Evolutionary conservation across 2,888 invertebrate species (phyloP).

Genomic region (Thera obeliscata): DNA sequence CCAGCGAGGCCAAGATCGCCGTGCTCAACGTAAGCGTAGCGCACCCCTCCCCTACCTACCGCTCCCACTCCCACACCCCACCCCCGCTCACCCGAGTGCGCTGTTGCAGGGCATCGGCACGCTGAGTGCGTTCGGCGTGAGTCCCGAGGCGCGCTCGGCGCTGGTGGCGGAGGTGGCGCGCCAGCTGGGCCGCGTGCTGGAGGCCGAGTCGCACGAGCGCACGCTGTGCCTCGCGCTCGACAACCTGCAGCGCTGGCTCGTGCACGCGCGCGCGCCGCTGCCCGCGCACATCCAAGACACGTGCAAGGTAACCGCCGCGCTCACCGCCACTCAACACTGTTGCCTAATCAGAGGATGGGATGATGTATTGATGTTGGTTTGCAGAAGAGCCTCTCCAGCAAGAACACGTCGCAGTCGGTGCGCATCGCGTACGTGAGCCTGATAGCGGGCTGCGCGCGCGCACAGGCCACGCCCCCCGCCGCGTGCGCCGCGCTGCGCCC

Average conservation of each 20-base stretch:
- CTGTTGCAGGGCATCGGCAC: conserved; percentile 60
- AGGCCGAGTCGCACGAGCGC: conserved; percentile 96
- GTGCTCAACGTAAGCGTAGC: conserved; percentile 23
- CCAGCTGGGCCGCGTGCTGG: conserved; percentile 90
- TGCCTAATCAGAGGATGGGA: too few relatives aligned
- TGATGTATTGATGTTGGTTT: not conserved
- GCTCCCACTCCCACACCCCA: too few relatives aligned
- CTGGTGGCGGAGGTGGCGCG: conserved; percentile 85
- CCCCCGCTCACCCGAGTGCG: too few relatives aligned
- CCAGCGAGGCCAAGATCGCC: conserved; percentile 94
- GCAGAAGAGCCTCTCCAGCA: conserved; percentile 89
- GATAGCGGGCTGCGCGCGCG: conserved; percentile 87
- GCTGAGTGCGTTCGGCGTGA: conserved; percentile 85
- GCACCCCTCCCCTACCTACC: not conserved
- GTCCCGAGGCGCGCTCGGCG: conserved; percentile 82
- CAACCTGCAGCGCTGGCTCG: conserved; percentile 92
- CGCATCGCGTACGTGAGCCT: conserved; percentile 92
- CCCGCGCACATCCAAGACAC: conserved; percentile 48
- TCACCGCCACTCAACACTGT: not conserved
- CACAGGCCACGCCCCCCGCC: conserved; percentile 72
- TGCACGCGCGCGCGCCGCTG: conserved; percentile 57
- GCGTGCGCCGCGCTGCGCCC: conserved; percentile 80
- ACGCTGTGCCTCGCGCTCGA: conserved; percentile 92
- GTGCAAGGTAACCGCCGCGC: conserved; percentile 48
- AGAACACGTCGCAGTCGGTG: conserved; percentile 90